These are phyloP conservation scores for Catharus ustulatus DNA, from an alignment of 2,797 vertebrate genomes.

Conservation along the genomic window DNA sequence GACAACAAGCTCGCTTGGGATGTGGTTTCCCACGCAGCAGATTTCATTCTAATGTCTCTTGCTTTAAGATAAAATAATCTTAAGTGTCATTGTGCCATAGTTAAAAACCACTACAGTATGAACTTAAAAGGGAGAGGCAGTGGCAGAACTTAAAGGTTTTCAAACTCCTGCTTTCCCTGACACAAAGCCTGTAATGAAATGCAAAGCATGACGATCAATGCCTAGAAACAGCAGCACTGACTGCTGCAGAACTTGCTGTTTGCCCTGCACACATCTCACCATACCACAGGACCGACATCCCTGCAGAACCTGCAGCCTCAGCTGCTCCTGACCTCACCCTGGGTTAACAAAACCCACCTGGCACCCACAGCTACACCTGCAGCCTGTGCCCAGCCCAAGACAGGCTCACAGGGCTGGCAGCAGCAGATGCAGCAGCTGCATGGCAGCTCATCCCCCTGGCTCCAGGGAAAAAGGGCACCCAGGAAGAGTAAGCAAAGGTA, in stretches of 20 bases:
- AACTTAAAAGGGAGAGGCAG: not conserved
- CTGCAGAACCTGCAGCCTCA: not conserved
- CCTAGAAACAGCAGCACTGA: not conserved
- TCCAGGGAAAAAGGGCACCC: not conserved
- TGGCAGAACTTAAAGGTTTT: not conserved
- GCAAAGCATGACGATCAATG: not conserved
- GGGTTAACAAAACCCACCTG: not conserved
- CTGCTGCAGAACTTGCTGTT: not conserved
- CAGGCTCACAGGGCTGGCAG: not conserved
- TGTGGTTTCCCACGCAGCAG: not conserved
- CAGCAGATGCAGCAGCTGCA: not conserved
- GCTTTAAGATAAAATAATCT: not conserved
- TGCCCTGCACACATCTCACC: not conserved
- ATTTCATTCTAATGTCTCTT: not conserved
- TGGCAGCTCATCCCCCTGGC: not conserved
- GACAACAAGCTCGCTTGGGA: not conserved
- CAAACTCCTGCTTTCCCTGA: not conserved
- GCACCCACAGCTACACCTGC: not conserved
- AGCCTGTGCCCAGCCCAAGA: not conserved
- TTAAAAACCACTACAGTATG: not conserved
- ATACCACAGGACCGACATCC: rapidly evolving
- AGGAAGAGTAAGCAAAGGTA: not conserved
- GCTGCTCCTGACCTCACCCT: not conserved
- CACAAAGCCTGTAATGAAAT: not conserved
- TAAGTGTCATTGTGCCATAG: not conserved